Evolutionary conservation across 2,113 vertebrate species (phyloP).

Genomic region (Hylia prasina): DNA sequence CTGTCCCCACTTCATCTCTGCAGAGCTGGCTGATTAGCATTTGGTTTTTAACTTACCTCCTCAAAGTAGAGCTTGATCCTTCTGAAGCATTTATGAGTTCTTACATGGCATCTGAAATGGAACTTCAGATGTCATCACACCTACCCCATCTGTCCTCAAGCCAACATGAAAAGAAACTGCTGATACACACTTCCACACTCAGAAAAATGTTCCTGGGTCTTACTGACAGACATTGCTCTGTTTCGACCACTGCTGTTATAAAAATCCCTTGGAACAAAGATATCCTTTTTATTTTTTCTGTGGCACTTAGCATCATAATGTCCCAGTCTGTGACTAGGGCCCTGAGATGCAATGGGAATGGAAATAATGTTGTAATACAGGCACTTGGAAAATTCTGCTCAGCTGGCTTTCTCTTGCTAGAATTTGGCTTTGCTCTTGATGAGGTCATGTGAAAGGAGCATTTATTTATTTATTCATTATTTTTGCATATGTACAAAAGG

Average conservation of each 20-base stretch:
- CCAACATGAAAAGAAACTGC: background rate
- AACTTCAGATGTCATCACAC: background rate
- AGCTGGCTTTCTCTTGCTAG: conserved; percentile 6
- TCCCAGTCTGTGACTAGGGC: background rate
- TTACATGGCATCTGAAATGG: background rate
- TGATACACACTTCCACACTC: background rate
- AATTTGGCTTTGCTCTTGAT: conserved; percentile 42
- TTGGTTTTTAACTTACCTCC: conserved; percentile 37
- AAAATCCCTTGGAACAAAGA: conserved; percentile 1
- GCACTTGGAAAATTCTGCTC: conserved; percentile 42
- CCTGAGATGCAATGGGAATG: background rate
- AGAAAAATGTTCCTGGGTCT: background rate
- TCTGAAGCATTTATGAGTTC: background rate
- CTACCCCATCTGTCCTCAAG: conserved; percentile 4
- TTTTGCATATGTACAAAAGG: conserved; percentile 36
- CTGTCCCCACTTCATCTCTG: conserved; percentile 31
- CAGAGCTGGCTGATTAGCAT: conserved; percentile 9
- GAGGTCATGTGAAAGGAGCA: conserved; percentile 46
- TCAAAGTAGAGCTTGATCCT: conserved; percentile 14
- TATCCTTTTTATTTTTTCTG: background rate
- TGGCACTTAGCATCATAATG: background rate
- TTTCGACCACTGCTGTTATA: background rate
- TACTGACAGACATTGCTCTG: background rate
- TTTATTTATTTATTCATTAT: conserved; percentile 49
- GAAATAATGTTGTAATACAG: background rate